A percentile compares a stretch with the other conserved stretches of the same genome.
phyloP scores from a whole-genome alignment of 2,888 invertebrate species.

The Trichacis sp. region DNA sequence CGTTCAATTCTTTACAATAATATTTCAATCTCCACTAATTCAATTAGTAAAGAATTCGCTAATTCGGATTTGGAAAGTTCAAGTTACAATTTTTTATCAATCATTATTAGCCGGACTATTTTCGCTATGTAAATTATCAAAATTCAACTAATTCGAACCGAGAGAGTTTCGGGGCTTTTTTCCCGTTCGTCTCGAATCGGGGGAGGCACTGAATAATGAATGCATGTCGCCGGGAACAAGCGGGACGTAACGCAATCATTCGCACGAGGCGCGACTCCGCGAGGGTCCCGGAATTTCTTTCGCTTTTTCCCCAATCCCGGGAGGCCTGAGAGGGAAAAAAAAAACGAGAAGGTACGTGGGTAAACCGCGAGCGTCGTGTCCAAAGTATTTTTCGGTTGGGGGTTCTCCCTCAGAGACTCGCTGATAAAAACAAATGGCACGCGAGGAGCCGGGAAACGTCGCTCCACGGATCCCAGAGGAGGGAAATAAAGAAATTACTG shows the following conservation, averaged over 20 bases:
- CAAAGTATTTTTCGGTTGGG: constrained; percentile 20
- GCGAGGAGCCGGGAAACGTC: constrained; percentile 49
- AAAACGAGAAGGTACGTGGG: too few relatives aligned
- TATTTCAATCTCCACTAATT: too few relatives aligned
- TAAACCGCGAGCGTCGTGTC: constrained; percentile 40
- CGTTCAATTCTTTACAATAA: too few relatives aligned
- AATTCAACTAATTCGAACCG: too few relatives aligned
- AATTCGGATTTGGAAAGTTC: too few relatives aligned
- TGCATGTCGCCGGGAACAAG: constrained; percentile 45
- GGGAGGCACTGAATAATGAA: constrained; percentile 58
- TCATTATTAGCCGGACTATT: too few relatives aligned
- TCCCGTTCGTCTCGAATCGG: constrained; percentile 7
- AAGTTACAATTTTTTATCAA: too few relatives aligned
- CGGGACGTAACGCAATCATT: constrained; percentile 62
- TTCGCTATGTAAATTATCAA: too few relatives aligned
- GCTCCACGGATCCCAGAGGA: constrained; percentile 41
- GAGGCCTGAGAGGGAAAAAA: constrained; percentile 18
- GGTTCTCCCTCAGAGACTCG: constrained; percentile 51
- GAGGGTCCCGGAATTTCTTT: constrained; percentile 43
- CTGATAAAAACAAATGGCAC: constrained; percentile 68
- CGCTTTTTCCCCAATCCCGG: constrained; percentile 25
- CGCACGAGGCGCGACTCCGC: constrained; percentile 53
- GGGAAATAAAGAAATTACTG: constrained; percentile 67
- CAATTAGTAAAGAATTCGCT: too few relatives aligned
- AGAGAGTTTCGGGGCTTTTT: background rate